Conservation (phyloP, 1,140 invertebrate species). For the Bathynomus jamesi region DNA sequence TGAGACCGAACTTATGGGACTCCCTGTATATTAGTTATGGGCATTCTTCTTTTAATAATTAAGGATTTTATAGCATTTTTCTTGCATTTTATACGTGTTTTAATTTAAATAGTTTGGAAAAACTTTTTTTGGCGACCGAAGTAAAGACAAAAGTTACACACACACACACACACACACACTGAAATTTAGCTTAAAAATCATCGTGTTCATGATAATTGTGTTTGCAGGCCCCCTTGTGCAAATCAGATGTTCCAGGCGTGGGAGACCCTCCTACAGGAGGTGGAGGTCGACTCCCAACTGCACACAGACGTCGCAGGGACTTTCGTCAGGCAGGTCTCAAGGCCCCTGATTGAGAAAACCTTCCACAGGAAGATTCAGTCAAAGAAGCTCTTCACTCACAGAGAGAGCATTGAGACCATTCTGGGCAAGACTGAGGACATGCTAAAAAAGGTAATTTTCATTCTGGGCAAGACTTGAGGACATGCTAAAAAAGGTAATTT, state of each 20-base stretch:
- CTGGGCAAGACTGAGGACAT: slow-evolving; percentile 83
- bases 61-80: no score
- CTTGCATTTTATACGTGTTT: no score
- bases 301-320: slow-evolving; percentile 68
- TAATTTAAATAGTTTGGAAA: no score
- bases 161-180: no score
- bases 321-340: slow-evolving; percentile 65
- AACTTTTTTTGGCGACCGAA: no score
- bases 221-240: slow-evolving; percentile 58
- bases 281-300: slow-evolving; percentile 83
- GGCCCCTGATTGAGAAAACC: slow-evolving; percentile 76
- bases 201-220: not conserved
- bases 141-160: no score
- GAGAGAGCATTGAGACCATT: slow-evolving; percentile 83
- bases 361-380: slow-evolving; percentile 89
- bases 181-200: no score
- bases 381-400: slow-evolving; percentile 79
- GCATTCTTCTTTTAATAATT: no score
- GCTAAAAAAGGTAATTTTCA: slow-evolving; percentile 60
- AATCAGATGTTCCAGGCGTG: slow-evolving; percentile 80
- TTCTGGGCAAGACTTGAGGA: slow-evolving; percentile 82
- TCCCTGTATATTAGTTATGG: no score
- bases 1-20: no score
- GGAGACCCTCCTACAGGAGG: slow-evolving; percentile 84
- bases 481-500: slow-evolving; percentile 66